Evolutionary conservation across 2,797 vertebrate genomes (phyloP).

Genomic region (Carduelis carduelis): DNA sequence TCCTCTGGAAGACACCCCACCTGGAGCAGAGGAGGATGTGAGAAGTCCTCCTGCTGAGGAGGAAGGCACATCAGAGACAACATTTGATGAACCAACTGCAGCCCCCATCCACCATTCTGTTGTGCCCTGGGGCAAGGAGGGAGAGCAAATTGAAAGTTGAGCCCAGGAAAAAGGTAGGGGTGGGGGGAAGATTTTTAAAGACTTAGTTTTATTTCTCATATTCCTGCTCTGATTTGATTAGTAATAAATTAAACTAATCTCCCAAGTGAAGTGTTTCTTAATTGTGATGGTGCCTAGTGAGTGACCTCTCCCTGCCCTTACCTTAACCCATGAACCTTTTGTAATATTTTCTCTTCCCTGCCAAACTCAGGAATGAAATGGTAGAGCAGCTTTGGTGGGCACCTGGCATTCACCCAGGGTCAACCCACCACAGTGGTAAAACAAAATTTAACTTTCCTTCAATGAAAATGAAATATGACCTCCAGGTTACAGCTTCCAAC

Average conservation of each 20-base stretch:
- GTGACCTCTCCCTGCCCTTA: neutral
- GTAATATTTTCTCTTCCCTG: neutral
- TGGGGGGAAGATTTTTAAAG: too few relatives aligned
- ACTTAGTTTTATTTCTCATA: neutral
- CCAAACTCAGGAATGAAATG: neutral
- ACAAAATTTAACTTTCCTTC: neutral
- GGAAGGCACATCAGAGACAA: neutral
- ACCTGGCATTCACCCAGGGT: neutral
- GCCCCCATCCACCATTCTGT: neutral
- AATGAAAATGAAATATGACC: neutral
- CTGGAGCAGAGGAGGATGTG: neutral
- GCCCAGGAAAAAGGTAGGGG: neutral
- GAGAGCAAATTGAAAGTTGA: neutral
- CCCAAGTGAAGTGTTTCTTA: neutral
- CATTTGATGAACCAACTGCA: neutral
- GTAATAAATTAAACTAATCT: neutral
- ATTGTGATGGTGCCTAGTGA: rapidly evolving
- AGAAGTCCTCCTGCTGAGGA: neutral
- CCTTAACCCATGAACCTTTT: neutral
- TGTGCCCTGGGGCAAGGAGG: neutral
- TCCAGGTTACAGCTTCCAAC: neutral
- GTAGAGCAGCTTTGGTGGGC: neutral
- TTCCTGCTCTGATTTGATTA: neutral
- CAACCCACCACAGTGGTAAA: neutral
- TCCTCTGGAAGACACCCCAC: neutral